Evolutionary conservation across 2,113 vertebrate species (phyloP).

Genomic region (Falcunculus frontatus): DNA sequence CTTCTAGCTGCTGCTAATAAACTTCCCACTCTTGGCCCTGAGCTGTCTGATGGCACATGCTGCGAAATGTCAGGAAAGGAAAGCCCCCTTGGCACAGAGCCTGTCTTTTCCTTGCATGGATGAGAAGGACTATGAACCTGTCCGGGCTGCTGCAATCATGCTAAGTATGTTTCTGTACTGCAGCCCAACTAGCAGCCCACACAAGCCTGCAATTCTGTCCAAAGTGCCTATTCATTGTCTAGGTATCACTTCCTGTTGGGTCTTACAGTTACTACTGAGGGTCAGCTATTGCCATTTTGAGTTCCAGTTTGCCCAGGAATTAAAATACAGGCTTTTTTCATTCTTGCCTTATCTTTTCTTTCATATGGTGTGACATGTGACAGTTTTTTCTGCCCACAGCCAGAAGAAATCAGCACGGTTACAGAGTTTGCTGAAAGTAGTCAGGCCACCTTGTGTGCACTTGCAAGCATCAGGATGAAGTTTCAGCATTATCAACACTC

Average conservation of each 20-base stretch:
- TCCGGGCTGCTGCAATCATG: not conserved
- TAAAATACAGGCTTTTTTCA: not conserved
- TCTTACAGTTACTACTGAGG: not conserved
- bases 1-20: not conserved
- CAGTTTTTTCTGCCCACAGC: not conserved
- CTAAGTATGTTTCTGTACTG: not conserved
- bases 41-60: not conserved
- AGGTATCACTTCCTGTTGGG: not conserved
- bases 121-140: not conserved
- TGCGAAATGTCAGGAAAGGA: not conserved
- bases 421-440: not conserved
- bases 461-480: not conserved
- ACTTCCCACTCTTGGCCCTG: not conserved
- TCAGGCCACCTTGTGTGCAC: not conserved
- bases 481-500: not conserved
- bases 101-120: not conserved
- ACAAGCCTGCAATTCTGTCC: not conserved
- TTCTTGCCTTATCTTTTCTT: not conserved
- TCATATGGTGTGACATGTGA: not conserved
- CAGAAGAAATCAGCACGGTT: not conserved
- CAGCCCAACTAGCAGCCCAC: not conserved
- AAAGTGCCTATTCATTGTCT: not conserved
- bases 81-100: not conserved
- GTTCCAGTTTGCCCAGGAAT: not conserved
- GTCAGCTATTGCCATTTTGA: not conserved